Percentiles rank a stretch among this genome's conserved stretches.
Evolutionary conservation across 2,113 vertebrate species (phyloP).

Genomic region (Pagrus major): DNA sequence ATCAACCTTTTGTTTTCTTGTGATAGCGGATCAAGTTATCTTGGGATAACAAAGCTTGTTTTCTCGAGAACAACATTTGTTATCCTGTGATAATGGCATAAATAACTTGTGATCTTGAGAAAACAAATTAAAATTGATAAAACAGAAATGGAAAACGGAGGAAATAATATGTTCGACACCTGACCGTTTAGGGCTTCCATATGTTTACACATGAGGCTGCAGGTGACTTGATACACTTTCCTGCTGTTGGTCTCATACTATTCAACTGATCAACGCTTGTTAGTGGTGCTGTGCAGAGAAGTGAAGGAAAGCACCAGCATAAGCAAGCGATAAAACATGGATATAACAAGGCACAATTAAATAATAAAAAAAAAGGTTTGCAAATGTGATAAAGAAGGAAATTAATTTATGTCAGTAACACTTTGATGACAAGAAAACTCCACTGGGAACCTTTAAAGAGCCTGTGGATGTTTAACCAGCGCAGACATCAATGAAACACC

Average conservation of each 20-base stretch:
- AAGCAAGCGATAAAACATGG: neutral
- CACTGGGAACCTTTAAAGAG: slow-evolving; percentile 33
- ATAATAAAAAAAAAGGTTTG: neutral
- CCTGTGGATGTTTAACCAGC: slow-evolving; percentile 1
- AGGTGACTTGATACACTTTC: neutral
- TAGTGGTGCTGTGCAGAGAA: neutral
- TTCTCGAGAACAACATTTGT: too few species aligned
- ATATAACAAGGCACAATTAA: neutral
- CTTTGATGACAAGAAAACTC: neutral
- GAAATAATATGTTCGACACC: too few species aligned
- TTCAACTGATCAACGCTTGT: too few species aligned
- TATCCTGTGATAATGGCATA: too few species aligned
- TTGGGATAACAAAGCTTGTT: too few species aligned
- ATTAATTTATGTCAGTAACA: neutral
- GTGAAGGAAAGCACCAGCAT: neutral
- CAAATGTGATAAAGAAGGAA: neutral
- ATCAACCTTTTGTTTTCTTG: too few species aligned
- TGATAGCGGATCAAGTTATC: too few species aligned
- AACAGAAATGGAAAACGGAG: too few species aligned
- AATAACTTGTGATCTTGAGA: too few species aligned
- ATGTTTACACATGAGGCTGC: too few species aligned
- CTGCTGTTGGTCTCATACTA: neutral
- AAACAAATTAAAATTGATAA: too few species aligned
- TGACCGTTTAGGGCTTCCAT: too few species aligned
- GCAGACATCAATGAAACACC: slow-evolving; percentile 70